Conservation (phyloP, 2,888 invertebrate species). For the Eupithecia insigniata region DNA sequence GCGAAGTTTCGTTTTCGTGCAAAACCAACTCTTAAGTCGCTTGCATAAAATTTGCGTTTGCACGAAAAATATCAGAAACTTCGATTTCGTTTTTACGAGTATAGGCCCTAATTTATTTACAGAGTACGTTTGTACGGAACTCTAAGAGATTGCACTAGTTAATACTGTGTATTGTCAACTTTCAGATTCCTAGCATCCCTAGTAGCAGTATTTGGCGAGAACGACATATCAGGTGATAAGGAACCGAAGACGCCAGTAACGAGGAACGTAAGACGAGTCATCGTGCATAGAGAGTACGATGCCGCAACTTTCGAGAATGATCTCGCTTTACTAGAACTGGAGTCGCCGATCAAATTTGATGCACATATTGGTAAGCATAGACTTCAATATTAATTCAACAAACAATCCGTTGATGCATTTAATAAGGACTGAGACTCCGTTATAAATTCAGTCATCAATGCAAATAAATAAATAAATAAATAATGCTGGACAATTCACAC, state of each 20-base stretch:
- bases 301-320: constrained; percentile 97
- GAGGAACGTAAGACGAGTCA: constrained; percentile 93
- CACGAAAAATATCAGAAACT: too few species aligned
- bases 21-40: too few species aligned
- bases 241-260: constrained; percentile 91
- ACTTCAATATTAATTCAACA: not conserved
- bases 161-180: constrained; percentile 10
- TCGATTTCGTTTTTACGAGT: too few species aligned
- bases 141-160: too few species aligned
- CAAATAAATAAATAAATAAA: too few species aligned
- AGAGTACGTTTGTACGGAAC: too few species aligned
- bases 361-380: constrained; percentile 88
- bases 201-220: constrained; percentile 95
- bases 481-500: too few species aligned
- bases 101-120: too few species aligned
- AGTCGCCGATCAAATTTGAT: constrained; percentile 92
- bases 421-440: too few species aligned
- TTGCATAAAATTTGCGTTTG: too few species aligned
- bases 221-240: constrained; percentile 93
- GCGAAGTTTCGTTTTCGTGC: too few species aligned
- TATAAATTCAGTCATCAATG: not conserved
- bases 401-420: not conserved
- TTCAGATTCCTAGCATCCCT: constrained; percentile 93
- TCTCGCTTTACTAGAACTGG: constrained; percentile 93
- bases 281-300: constrained; percentile 94